Base-by-base conservation (phyloP, 2,113 vertebrate species). In the Mobula birostris region DNA sequence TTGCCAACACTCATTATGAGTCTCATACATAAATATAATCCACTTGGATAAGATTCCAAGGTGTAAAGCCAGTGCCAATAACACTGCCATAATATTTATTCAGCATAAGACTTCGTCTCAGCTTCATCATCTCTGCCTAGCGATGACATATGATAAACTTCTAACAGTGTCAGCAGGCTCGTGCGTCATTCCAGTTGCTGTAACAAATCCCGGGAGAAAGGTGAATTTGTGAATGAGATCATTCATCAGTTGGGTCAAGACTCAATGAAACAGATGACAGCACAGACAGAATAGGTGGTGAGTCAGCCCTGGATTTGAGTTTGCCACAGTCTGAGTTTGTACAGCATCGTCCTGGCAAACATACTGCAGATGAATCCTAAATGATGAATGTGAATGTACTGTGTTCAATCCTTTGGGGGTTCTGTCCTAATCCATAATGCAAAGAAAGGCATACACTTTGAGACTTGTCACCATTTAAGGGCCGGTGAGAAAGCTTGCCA, bases 161-260 rank as follows among this genome's bases (percentile, higher is more conserved):
- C 9, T 27, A 17, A 36, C 24, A 74, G 40, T 74, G 36, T 74
- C 68, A 74, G 14, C 40, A 93, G 40, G 11, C 36, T 74, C 66
- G 17, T 7, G 3, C 70, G 36, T 93, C 91, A 93, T 74, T 74
- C 91, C 70, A 56, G 70, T 15, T 74, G 36, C 12, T 93, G 1
- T 74, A 74, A 93, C 61, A 56, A 76, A 93, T 48, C 91, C 24
- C 91, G 74, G 68, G 91, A 93, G 91, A 24, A 76, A 27, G 72
- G 70, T 4, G 70, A 56, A 76, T 74, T 74, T 93, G 36, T 76
- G 91, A 93, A 93, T 93, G 68, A 93, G 91, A 74, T 93, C 70
- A 93, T 93, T 93, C 24, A 48, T 48, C 91, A 48, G 29, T 56
- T 74, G 91, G 70, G 40, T 93, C 68, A 74, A 93, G 68, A 14